A percentile compares a stretch with the other conserved stretches of the same genome.
Conservation (phyloP, 2,113 vertebrate genomes). For the Passer montanus region DNA sequence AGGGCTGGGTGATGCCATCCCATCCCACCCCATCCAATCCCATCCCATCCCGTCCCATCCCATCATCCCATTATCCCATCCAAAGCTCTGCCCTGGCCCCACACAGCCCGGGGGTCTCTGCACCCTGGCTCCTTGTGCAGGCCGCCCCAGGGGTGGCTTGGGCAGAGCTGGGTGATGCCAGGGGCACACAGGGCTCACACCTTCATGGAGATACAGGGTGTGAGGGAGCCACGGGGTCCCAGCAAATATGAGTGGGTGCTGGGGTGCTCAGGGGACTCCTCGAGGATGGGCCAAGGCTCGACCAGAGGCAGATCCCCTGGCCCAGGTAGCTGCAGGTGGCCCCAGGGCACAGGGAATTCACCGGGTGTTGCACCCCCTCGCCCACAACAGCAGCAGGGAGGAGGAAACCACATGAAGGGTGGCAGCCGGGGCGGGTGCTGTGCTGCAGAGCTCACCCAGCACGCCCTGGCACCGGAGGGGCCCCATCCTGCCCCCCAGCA, state of each 20-base stretch:
- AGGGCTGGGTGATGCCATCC: not conserved
- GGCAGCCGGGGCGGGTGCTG: not conserved
- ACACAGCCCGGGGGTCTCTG: fast-evolving
- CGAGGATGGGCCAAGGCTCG: fast-evolving
- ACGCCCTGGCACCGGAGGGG: fast-evolving
- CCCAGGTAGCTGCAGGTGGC: not conserved
- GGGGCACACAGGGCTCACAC: fast-evolving
- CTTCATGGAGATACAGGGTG: not conserved
- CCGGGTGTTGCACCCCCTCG: not conserved
- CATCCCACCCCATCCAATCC: not conserved
- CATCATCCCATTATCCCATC: too few relatives aligned
- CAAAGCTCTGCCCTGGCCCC: not conserved
- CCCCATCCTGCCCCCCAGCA: not conserved
- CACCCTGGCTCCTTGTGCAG: not conserved
- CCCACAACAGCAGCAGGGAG: not conserved
- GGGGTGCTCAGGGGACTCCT: not conserved
- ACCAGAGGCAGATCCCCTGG: not conserved
- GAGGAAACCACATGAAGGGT: conserved; percentile 35
- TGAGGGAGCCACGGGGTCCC: not conserved
- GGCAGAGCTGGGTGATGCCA: not conserved
- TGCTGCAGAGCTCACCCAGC: fast-evolving
- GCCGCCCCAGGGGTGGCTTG: not conserved
- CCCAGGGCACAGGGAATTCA: not conserved
- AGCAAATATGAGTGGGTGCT: fast-evolving
- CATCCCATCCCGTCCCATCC: not conserved